Evolutionary conservation across 1,140 invertebrate species (phyloP), one percentile per base, ranked within the genome.

Genomic region (Dinoponera quadriceps): DNA sequence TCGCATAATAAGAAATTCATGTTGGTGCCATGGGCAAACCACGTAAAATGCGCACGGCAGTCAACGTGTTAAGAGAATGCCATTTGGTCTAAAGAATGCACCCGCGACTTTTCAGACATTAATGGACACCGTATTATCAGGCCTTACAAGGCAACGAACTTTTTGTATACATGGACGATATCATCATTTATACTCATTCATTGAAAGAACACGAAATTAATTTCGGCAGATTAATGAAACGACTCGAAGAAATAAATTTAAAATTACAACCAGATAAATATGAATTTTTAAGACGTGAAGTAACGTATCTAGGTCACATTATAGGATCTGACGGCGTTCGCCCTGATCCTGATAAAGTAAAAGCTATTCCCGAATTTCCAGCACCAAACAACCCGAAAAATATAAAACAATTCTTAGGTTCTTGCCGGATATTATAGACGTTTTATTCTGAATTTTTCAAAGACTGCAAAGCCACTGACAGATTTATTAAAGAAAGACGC

Each of bases 341-440:
- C n/a, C n/a, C n/a, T n/a, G n/a, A n/a, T n/a, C n/a, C n/a, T 3
- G 33, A 73, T 1, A 93, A 93, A 85, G 69, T 92, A 3, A 62
- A 83, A 29, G 78, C 82, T 0, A 65, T 93, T 7, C 55, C 69
- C 25, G 80, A 91, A 1, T 92, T 88, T 62, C 90, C 89, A 1
- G 57, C 62, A 22, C 91, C 91, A 25, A 89, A 77, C 49, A 89
- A 60, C 44, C 0, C 27, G 3, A 91, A 90, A n/a, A n/a, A n/a
- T n/a, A n/a, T n/a, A n/a, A n/a, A n/a, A n/a, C n/a, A n/a, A n/a
- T n/a, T n/a, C n/a, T 60, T 63, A 91, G 1, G 48, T 93, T 16
- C 89, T 88, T 81, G 62, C 65, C 20, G 93, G 92, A 82, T 59
- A n/a, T 93, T n/a, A 91, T 89, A 18, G 29, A 9, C 18, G n/a